Percentiles rank a stretch among this genome's conserved stretches.
These are phyloP conservation scores for Napeogenes inachia DNA, from an alignment of 2,888 invertebrate genomes.

Conservation along the genomic window DNA sequence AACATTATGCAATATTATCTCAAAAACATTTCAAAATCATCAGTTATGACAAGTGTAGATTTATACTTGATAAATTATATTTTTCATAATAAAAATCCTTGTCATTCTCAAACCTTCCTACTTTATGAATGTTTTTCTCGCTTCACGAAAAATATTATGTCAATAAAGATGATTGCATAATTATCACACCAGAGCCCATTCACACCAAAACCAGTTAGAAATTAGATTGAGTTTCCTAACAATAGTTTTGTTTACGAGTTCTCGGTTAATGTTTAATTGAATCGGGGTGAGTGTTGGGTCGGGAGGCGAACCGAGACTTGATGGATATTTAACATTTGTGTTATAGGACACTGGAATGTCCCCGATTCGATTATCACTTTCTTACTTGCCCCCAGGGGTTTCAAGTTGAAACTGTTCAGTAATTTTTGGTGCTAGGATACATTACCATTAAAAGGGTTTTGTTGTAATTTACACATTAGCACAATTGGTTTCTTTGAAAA, in stretches of 20 bases:
- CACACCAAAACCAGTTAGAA: conserved; percentile 36
- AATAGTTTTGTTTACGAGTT: conserved; percentile 61
- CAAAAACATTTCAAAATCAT: no score
- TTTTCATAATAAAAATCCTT: not conserved
- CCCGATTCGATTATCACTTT: conserved; percentile 33
- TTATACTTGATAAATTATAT: not conserved
- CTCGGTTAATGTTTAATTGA: conserved; percentile 75
- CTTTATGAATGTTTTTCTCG: not conserved
- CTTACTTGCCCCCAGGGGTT: conserved; percentile 32
- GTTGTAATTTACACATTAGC: conserved; percentile 12
- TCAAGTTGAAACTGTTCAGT: conserved; percentile 22
- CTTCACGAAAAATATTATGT: not conserved
- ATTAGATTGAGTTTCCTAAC: conserved; percentile 38
- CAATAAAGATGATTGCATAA: not conserved
- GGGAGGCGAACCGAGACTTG: conserved; percentile 44
- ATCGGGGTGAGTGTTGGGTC: conserved; percentile 46
- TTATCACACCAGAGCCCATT: conserved; percentile 25
- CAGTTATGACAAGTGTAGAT: no score
- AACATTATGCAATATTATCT: no score
- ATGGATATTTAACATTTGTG: conserved; percentile 57
- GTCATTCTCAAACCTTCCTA: not conserved
- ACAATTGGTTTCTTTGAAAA: not conserved
- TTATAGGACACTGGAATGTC: conserved; percentile 25
- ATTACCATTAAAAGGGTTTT: conserved; percentile 23
- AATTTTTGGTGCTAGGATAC: conserved; percentile 16